Evolutionary conservation across 2,797 vertebrate genomes (phyloP), one percentile per base, ranked within the genome.

Genomic region (Propithecus deckenii): DNA sequence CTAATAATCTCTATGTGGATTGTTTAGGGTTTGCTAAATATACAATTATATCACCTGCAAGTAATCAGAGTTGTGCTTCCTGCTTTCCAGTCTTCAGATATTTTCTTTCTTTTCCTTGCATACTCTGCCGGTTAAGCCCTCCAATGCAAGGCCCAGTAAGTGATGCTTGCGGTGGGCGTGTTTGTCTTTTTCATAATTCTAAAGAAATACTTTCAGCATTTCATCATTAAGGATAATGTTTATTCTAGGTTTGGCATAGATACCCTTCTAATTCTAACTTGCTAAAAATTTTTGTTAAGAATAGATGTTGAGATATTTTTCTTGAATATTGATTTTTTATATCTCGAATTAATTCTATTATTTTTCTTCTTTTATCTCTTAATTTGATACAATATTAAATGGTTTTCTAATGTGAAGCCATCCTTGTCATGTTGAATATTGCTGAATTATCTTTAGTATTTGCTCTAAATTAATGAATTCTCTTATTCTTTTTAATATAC

Each of bases 1-100:
- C n/a, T 74, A 61, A 30, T 92, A 46, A 76, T 76, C 80, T 80
- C 35, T 81, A 20, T 61, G 35, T 79, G 55, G 50, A 87, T 69
- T 50, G 38, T 43, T 91, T 48, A 86, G 20, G 3, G 5, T 75
- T 96, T 80, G 72, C 22, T 35, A 74, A 81, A 63, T 48, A 46
- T 25, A 38, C 4, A 84, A 4, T 71, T 8, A 43, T 63, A n/a
- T 32, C 11, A 71, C 11, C 7, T 6, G 12, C 6, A 38, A 76
- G 72, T 80, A 87, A 61, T 65, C 20, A 74, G 8, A 78, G 30
- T 61, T 41, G 25, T 28, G 6, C 4, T 80, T 59, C 14, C 22
- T 61, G 25, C 7, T 92, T 80, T 55, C 52, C 23, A 72, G 38
- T 25, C 22, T 41, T 10, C 12, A 75, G n/a, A 57, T 48, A 11